Evolutionary conservation across 1,140 invertebrate species (phyloP), one percentile per base, ranked within the genome.

Genomic region (Cydia splendana): DNA sequence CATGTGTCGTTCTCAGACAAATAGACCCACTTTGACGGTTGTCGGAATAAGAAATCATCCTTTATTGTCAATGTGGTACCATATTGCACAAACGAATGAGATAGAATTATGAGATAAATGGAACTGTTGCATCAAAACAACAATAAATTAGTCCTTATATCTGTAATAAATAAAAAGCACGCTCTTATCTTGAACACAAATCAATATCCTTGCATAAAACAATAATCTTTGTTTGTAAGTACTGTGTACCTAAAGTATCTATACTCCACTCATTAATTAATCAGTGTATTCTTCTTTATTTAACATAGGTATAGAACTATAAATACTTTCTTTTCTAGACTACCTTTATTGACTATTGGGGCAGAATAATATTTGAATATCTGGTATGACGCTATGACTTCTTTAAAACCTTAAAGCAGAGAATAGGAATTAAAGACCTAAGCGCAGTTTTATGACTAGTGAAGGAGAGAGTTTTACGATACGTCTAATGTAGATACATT

Each of bases 151-250:
- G 15, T 34, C 24, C n/a, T 30, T 69, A 38, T n/a, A 30, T 28
- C 15, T 34, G 30, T 69, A 69, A 69, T 34, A 38, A n/a, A 69
- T 69, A 30, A 69, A 69, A 69, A 69, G 65, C 13, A 38, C 4
- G 6, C 24, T 69, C 65, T 34, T n/a, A 69, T n/a, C 28, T 53
- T 53, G n/a, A 30, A 69, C 30, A 30, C 24, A 69, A n/a, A 69
- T 38, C 30, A 69, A 69, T 6, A 69, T 69, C 24, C 30, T 69
- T 34, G 24, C 65, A 34, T 65, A 30, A 9, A 65, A 65, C 7
- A 65, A 34, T 12, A 53, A 53, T 53, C 15, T 7, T 53, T 18
- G n/a, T 53, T 53, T 53, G 12, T 7, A 53, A n/a, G n/a, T 18
- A 6, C n/a, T 53, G 51, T n/a, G 2, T 53, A n/a, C n/a, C n/a